Evolutionary conservation across 2,797 vertebrate species (phyloP), one percentile per base, ranked within the genome.

Genomic region (Falco rusticolus): DNA sequence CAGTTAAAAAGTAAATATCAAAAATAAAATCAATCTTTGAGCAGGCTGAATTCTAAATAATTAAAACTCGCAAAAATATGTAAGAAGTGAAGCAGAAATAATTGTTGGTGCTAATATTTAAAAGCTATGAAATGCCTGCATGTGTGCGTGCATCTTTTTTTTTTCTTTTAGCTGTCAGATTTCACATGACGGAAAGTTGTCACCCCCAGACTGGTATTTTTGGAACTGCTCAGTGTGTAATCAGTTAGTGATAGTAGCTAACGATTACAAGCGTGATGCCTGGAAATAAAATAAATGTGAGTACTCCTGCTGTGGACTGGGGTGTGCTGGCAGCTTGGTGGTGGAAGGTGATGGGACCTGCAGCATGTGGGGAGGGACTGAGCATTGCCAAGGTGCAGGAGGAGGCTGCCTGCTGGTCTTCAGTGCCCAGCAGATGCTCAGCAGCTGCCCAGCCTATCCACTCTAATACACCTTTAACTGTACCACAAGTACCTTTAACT

Each of bases 31-130:
- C 60, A 41, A 71, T 56, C 25, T 95, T 90, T 81, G 68, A 89
- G 47, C 25, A 90, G 48, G 33, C 59, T 76, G 88, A 79, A 61
- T 34, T 71, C 37, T 96, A 90, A 96, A 96, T 95, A 93, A 89
- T 93, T 95, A 79, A 86, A 72, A 60, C 20, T 63, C 0, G 0
- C 37, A n/a, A 69, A 63, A 83, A 57, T 41, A 31, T 34, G 8
- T 31, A 78, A 84, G 84, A 79, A 84, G 13, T 45, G 56, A 93
- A 74, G 87, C 77, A 95, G 71, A 93, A 88, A 61, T 61, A 82
- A 89, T 87, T 76, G 43, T 48, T 84, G 70, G 92, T 20, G 33
- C 45, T 76, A 85, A 72, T 89, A 88, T 87, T 93, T 87, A 69
- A 94, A 93, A 92, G 66, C 70, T 74, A 50, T 51, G 59, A 88